These are phyloP conservation scores for Tinea pellionella DNA, from an alignment of 2,888 invertebrate species.

Conservation along the genomic window DNA sequence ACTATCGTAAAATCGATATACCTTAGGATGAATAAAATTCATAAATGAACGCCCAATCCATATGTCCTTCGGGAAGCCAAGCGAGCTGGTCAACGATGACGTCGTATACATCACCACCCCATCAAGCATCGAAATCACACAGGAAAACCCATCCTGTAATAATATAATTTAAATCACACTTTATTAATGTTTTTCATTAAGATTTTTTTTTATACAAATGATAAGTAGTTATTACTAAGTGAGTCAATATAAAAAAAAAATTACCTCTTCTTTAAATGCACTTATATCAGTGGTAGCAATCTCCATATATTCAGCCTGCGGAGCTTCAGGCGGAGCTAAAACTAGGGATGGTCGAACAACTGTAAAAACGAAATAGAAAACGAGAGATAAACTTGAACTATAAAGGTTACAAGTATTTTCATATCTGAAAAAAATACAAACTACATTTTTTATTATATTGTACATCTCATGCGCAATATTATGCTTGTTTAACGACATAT, in stretches of 20 bases:
- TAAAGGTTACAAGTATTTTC: slow-evolving; percentile 14
- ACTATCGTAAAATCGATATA: too few species aligned
- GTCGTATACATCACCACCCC: slow-evolving; percentile 85
- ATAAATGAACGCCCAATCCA: slow-evolving; percentile 89
- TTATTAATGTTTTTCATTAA: too few species aligned
- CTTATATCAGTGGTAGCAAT: slow-evolving; percentile 22
- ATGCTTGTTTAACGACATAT: neutral
- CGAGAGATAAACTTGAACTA: slow-evolving; percentile 32
- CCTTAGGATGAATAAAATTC: slow-evolving; percentile 86
- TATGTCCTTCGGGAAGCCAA: slow-evolving; percentile 86
- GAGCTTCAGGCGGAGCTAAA: slow-evolving; percentile 21
- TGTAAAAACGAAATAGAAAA: slow-evolving; percentile 32
- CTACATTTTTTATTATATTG: too few species aligned
- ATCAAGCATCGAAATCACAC: slow-evolving; percentile 85
- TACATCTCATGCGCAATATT: neutral
- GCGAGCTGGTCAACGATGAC: slow-evolving; percentile 72
- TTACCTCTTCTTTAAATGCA: slow-evolving; percentile 31
- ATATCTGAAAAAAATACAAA: slow-evolving; percentile 28
- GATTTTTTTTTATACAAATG: too few species aligned
- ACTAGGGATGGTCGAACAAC: slow-evolving; percentile 26
- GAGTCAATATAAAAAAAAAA: too few species aligned
- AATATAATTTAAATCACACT: neutral
- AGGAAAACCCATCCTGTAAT: slow-evolving; percentile 78
- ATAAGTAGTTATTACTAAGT: too few species aligned
- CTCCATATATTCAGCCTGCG: slow-evolving; percentile 29